phyloP scores from a whole-genome alignment of 2,113 vertebrate genomes.

The Copsychus sechellarum region DNA sequence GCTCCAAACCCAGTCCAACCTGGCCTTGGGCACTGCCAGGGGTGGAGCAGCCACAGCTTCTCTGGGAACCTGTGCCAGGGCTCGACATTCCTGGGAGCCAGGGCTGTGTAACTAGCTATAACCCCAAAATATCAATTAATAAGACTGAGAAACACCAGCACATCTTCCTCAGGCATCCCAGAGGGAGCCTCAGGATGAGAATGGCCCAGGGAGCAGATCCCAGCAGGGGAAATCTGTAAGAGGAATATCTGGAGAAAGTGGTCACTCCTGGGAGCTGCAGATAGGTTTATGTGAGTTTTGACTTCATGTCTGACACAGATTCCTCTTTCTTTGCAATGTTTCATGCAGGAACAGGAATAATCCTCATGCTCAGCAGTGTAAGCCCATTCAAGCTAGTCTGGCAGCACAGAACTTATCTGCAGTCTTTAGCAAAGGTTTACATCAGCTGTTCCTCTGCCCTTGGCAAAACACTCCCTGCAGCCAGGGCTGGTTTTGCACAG shows the following conservation, averaged over 20 bases:
- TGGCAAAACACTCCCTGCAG: neutral
- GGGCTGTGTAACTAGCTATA: neutral
- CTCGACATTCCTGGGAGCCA: neutral
- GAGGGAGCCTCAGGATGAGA: neutral
- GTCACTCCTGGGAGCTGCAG: neutral
- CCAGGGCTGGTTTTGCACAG: neutral
- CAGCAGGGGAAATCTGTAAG: neutral
- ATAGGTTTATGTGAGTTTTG: neutral
- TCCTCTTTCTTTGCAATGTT: neutral
- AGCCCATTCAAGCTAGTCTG: neutral
- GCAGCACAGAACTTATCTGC: neutral
- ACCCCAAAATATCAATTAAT: neutral
- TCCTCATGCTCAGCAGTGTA: neutral
- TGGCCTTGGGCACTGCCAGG: neutral
- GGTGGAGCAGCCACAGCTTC: neutral
- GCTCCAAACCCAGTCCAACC: fast-evolving
- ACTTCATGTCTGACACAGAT: neutral
- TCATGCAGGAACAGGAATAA: neutral
- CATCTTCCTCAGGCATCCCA: neutral
- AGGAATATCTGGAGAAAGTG: neutral
- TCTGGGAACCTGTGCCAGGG: neutral
- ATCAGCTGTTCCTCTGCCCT: neutral
- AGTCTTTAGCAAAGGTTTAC: neutral
- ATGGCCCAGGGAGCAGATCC: neutral
- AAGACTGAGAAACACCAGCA: neutral